Conservation (phyloP, 2,888 invertebrate species). For the Molorchus minor region DNA sequence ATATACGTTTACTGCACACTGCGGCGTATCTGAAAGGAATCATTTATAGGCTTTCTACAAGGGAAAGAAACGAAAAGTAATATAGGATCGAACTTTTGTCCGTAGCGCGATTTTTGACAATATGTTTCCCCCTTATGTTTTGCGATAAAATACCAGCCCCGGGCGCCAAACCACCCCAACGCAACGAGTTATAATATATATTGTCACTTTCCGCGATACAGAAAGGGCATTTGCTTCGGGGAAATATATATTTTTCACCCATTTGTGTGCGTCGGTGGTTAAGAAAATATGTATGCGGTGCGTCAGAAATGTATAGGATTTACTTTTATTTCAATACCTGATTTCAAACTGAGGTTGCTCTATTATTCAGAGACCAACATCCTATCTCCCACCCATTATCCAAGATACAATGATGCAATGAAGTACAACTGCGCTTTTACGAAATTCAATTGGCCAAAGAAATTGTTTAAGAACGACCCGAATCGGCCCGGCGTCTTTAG, state of each 20-base stretch:
- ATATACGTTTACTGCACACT: slow-evolving; percentile 24
- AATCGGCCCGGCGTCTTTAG: too few species aligned
- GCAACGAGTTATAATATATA: slow-evolving; percentile 33
- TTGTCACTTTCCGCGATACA: slow-evolving; percentile 29
- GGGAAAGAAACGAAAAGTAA: slow-evolving; percentile 21
- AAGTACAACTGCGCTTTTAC: too few species aligned
- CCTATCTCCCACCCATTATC: too few species aligned
- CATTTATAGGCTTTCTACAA: slow-evolving; percentile 21
- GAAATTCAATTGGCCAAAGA: too few species aligned
- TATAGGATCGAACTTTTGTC: slow-evolving; percentile 24
- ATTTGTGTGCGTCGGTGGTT: too few species aligned
- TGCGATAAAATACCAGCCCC: slow-evolving; percentile 33
- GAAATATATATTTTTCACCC: slow-evolving; percentile 4
- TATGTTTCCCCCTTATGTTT: slow-evolving; percentile 36
- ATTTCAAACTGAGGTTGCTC: too few species aligned
- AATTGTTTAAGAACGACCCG: too few species aligned
- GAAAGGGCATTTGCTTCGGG: slow-evolving; percentile 9
- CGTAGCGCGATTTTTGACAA: slow-evolving; percentile 33
- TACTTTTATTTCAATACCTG: too few species aligned
- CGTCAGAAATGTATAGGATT: too few species aligned
- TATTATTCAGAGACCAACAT: too few species aligned
- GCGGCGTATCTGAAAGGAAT: slow-evolving; percentile 15
- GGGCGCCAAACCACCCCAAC: slow-evolving; percentile 19
- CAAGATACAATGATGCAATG: too few species aligned
- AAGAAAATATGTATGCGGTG: too few species aligned